A percentile compares a stretch with the other conserved stretches of the same genome.
phyloP scores from a whole-genome alignment of 2,113 vertebrate genomes.

The Lontra canadensis region DNA sequence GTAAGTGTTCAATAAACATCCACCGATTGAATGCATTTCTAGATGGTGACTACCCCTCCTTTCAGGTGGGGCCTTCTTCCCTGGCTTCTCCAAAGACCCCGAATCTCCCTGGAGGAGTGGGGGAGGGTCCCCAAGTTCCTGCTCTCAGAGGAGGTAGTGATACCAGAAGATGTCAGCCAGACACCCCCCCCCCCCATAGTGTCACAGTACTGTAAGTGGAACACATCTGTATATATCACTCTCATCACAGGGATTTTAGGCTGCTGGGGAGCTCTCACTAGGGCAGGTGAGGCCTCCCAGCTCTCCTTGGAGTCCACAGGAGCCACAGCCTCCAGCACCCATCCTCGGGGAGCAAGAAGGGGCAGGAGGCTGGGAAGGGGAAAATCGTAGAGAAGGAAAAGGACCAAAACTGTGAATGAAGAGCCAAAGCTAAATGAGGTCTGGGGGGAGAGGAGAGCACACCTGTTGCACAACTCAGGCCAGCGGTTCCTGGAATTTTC shows the following conservation, averaged over 20 bases:
- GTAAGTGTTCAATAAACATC: neutral
- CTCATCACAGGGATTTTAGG: neutral
- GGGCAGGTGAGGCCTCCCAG: neutral
- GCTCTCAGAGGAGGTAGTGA: neutral
- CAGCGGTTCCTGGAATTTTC: neutral
- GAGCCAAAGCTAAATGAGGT: neutral
- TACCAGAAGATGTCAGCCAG: neutral
- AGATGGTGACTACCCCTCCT: neutral
- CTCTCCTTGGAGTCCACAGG: neutral
- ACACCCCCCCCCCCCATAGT: rapidly evolving
- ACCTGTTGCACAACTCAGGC: neutral
- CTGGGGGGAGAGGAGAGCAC: neutral
- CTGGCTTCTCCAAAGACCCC: neutral
- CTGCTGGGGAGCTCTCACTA: neutral
- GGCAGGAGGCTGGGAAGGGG: neutral
- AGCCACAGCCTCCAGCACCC: neutral
- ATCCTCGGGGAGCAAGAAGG: neutral
- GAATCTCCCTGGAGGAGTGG: neutral
- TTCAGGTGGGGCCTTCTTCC: neutral
- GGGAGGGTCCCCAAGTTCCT: neutral
- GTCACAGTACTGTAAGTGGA: neutral
- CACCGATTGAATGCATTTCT: neutral
- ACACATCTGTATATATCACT: neutral
- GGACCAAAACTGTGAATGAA: neutral
- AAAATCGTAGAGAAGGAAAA: neutral